A percentile compares a stretch with the other conserved stretches of the same genome.
Conservation (phyloP, 2,888 invertebrate genomes). For the Drosophila longiperda region DNA sequence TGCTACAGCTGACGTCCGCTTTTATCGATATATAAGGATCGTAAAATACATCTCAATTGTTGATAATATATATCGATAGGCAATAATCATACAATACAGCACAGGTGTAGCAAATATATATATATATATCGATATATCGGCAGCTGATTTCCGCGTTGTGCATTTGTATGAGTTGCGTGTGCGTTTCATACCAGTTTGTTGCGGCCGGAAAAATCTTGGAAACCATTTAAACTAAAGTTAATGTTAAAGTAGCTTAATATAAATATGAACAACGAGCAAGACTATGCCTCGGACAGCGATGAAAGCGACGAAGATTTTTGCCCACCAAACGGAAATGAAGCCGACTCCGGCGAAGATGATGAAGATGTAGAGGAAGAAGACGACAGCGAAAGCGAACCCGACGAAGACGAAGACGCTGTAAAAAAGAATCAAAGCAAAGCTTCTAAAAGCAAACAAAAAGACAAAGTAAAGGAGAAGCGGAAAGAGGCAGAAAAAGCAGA, state of each 20-base stretch:
- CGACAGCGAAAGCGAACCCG: slow-evolving; percentile 32
- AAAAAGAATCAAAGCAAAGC: slow-evolving; percentile 23
- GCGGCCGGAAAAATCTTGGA: slow-evolving; percentile 27
- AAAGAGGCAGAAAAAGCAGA: slow-evolving; percentile 4
- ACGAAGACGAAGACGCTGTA: slow-evolving; percentile 22
- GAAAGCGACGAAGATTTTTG: slow-evolving; percentile 92
- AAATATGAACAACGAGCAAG: slow-evolving; percentile 84
- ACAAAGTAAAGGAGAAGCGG: slow-evolving; percentile 20
- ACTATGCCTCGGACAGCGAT: slow-evolving; percentile 88
- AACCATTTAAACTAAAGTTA: background rate
- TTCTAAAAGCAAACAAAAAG: slow-evolving; percentile 36
- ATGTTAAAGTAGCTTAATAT: background rate
- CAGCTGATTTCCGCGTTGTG: slow-evolving; percentile 31
- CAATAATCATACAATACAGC: background rate
- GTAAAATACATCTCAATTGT: background rate
- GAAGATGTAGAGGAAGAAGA: slow-evolving; percentile 35
- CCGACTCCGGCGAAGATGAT: slow-evolving; percentile 47
- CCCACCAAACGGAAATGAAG: slow-evolving; percentile 87
- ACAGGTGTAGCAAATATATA: background rate
- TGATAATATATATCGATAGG: slow-evolving; percentile 19
- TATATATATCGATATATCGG: slow-evolving; percentile 1
- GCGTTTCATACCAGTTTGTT: slow-evolving; percentile 1
- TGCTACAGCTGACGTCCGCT: slow-evolving; percentile 31
- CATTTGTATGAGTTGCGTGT: background rate
- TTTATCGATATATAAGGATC: slow-evolving; percentile 17